Evolutionary conservation across 2,888 invertebrate genomes (phyloP).

Genomic region (Ennomos quercinarius): DNA sequence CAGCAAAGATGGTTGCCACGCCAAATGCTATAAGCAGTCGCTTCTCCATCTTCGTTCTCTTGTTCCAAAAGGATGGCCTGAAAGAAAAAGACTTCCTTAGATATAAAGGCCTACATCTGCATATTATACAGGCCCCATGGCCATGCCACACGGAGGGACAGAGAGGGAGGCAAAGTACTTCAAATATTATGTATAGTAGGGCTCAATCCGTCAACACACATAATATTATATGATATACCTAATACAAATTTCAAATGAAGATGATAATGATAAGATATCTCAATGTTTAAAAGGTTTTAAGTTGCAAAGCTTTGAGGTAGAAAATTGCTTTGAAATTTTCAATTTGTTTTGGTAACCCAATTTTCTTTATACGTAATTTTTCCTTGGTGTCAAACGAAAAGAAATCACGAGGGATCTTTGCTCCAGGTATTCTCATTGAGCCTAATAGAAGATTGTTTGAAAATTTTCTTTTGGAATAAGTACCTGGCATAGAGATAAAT

Average conservation of each 20-base stretch:
- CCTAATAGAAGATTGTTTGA: conserved; percentile 33
- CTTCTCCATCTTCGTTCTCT: conserved; percentile 73
- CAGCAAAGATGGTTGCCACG: conserved; percentile 62
- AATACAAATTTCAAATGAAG: background rate
- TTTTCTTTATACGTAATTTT: conserved; percentile 72
- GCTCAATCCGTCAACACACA: too few relatives aligned
- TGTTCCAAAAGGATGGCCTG: conserved; percentile 76
- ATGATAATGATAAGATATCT: conserved; percentile 9
- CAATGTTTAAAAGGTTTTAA: conserved; percentile 42
- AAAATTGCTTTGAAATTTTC: conserved; percentile 79
- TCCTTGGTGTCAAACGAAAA: conserved; percentile 69
- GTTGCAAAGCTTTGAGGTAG: conserved; percentile 68
- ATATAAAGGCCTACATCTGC: too few relatives aligned
- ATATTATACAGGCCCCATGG: too few relatives aligned
- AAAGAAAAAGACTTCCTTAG: conserved; percentile 18
- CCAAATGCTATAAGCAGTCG: conserved; percentile 61
- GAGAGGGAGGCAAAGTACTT: too few relatives aligned
- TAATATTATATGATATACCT: too few relatives aligned
- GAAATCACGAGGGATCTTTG: conserved; percentile 58
- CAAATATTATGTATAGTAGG: too few relatives aligned
- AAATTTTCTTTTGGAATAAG: conserved; percentile 7
- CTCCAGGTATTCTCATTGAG: conserved; percentile 55
- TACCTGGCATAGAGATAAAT: background rate
- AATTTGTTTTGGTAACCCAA: conserved; percentile 78
- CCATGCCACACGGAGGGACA: too few relatives aligned